phyloP scores from a whole-genome alignment of 2,888 invertebrate genomes.

The Brassicogethes aeneus region DNA sequence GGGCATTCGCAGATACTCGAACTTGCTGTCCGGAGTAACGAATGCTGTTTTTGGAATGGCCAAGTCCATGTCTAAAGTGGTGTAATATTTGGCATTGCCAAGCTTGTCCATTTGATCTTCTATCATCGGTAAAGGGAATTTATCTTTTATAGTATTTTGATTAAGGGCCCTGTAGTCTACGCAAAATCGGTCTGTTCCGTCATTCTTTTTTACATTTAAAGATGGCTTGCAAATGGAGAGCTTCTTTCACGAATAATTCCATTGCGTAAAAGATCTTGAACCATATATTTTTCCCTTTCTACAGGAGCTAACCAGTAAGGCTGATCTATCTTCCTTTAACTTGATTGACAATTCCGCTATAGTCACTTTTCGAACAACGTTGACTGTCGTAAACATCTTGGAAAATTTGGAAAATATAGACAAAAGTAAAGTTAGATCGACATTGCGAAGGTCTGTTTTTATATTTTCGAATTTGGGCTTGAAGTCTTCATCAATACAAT shows the following conservation, averaged over 20 bases:
- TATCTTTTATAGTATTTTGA: constrained; percentile 13
- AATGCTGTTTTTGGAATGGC: constrained; percentile 27
- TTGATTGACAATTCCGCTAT: not conserved
- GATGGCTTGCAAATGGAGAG: not conserved
- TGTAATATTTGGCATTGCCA: constrained; percentile 20
- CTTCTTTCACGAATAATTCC: constrained; percentile 4
- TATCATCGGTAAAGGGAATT: constrained; percentile 12
- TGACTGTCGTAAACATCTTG: not conserved
- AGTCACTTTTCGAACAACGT: not conserved
- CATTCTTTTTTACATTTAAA: constrained; percentile 2
- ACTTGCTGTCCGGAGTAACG: constrained; percentile 26
- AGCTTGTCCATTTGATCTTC: constrained; percentile 11
- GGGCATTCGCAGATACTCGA: constrained; percentile 23
- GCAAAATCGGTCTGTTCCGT: not conserved
- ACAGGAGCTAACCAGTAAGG: constrained; percentile 19
- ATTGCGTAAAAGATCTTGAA: constrained; percentile 2
- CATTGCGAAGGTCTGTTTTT: not conserved
- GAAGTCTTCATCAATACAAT: not conserved
- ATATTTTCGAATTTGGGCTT: not conserved
- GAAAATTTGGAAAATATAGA: not conserved
- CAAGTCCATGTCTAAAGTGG: constrained; percentile 19
- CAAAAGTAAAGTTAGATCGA: not conserved
- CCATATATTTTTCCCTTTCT: constrained; percentile 14
- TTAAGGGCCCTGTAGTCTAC: constrained; percentile 4
- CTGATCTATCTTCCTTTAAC: constrained; percentile 22